Evolutionary conservation across 64 coral and sea anemone species (phyloP), one percentile per base, ranked within the genome.

Genomic region (Montipora foliosa): DNA sequence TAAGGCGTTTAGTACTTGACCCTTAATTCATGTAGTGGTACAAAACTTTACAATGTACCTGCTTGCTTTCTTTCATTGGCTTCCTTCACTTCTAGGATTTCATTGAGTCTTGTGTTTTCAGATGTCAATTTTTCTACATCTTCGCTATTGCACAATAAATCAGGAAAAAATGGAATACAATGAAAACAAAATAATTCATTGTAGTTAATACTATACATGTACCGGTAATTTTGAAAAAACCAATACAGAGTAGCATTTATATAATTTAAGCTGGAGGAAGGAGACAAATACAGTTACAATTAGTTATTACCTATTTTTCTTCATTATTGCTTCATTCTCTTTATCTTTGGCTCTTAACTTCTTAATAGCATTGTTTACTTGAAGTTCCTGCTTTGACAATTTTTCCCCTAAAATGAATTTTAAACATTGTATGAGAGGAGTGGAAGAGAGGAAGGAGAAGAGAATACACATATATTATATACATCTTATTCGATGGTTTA

Each of bases 321-420:
- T 96, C 44, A 94, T 94, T 3, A 94, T 75, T 64, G 66, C 22
- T 49, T 94, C 95, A 82, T 89, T 94, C 49, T 99, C 98, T 82
- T 99, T 99, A 44, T 99, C 98, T 47, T 99, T 99, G 21, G 75
- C 89, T 96, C 98, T 94, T 7, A 99, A 79, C 81, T 99, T 99
- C 89, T 95, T 99, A 16, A 99, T 87, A 74, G 89, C 93, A 17
- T 90, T 99, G 80, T 96, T 99, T 17, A 95, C 93, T 85, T 99
- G 98, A 48, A 99, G 92, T 61, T 96, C 88, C 44, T 99, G 95
- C 78, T 96, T 96, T 45, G 98, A 99, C 70, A 99, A 87, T 75
- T 99, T 99, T 96, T 99, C 98, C 92, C 98, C 98, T 99, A 24
- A 15, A 13, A 24, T 16, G 3, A 78, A 57, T 8, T 57, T 11